Percentiles rank a stretch among this genome's conserved stretches.
Evolutionary conservation across 2,113 vertebrate species (phyloP).

Genomic region (Sialia sialis): DNA sequence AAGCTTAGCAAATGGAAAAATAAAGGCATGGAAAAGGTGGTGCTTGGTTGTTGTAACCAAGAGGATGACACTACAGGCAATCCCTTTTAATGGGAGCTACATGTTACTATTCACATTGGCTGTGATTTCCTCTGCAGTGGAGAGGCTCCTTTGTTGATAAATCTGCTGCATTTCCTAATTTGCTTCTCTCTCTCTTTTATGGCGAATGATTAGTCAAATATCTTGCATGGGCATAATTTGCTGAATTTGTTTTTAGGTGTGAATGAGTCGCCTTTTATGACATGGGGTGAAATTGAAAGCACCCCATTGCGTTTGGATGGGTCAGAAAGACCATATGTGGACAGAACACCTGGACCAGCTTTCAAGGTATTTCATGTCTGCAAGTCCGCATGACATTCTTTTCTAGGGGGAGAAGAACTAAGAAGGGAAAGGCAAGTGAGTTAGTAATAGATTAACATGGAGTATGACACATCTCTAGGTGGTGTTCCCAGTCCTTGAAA

Average conservation of each 20-base stretch:
- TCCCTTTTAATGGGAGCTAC: background rate
- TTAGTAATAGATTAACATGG: background rate
- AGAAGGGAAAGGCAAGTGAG: background rate
- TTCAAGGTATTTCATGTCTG: conserved; percentile 84
- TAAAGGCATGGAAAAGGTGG: background rate
- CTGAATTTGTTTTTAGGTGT: conserved; percentile 72
- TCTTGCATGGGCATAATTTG: background rate
- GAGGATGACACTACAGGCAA: background rate
- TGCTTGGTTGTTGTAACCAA: background rate
- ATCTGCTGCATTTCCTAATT: background rate
- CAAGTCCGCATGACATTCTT: background rate
- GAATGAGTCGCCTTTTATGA: conserved; percentile 93
- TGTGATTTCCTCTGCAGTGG: background rate
- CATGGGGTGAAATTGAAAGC: conserved; percentile 97
- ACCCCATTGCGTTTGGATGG: conserved; percentile 91
- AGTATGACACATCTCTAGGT: background rate
- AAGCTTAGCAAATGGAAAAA: background rate
- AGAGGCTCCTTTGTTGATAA: background rate
- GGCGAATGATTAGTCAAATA: background rate
- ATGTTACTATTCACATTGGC: background rate
- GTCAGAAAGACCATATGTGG: conserved; percentile 86
- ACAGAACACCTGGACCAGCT: conserved; percentile 91
- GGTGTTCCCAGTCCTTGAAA: background rate
- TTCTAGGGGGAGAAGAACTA: background rate
- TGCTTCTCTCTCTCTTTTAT: background rate